These are phyloP conservation scores for Bicyclus anynana DNA, from an alignment of 1,140 invertebrate species.

Conservation along the genomic window DNA sequence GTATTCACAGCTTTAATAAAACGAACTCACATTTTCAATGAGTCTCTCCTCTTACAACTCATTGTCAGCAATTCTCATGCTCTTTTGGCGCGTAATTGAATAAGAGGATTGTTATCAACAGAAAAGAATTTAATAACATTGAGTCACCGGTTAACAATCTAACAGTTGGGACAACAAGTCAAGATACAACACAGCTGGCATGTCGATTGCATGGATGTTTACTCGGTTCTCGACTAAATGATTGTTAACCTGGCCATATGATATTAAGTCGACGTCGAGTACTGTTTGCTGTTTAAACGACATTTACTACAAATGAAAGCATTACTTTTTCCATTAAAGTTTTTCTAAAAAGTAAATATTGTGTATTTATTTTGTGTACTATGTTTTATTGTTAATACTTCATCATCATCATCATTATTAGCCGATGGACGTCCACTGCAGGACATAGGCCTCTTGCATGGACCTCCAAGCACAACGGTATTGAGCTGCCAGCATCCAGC, in stretches of 20 bases:
- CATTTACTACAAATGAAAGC: not conserved
- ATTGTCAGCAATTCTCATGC: conserved; percentile 59
- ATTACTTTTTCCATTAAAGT: not conserved
- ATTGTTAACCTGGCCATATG: not conserved
- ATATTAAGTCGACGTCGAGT: conserved; percentile 16
- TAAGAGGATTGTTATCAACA: conserved; percentile 57
- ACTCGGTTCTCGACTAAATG: not conserved
- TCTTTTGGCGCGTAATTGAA: conserved; percentile 60
- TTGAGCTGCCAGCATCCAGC: no score
- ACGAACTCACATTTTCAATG: conserved; percentile 54
- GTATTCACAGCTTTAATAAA: conserved; percentile 39
- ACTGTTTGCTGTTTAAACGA: conserved; percentile 15
- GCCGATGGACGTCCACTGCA: no score
- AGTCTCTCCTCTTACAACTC: conserved; percentile 35
- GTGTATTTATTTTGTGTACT: no score
- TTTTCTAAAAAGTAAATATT: not conserved
- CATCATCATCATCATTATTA: no score
- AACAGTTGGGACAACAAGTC: not conserved
- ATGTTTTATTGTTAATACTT: no score
- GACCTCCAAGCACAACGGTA: no score
- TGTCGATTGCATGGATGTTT: no score
- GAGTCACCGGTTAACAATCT: not conserved
- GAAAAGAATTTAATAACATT: conserved; percentile 66
- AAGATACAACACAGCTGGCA: no score
- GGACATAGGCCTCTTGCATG: no score